A percentile compares a stretch with the other conserved stretches of the same genome.
Conservation (phyloP, 2,888 invertebrate genomes). For the Napeogenes sylphis region DNA sequence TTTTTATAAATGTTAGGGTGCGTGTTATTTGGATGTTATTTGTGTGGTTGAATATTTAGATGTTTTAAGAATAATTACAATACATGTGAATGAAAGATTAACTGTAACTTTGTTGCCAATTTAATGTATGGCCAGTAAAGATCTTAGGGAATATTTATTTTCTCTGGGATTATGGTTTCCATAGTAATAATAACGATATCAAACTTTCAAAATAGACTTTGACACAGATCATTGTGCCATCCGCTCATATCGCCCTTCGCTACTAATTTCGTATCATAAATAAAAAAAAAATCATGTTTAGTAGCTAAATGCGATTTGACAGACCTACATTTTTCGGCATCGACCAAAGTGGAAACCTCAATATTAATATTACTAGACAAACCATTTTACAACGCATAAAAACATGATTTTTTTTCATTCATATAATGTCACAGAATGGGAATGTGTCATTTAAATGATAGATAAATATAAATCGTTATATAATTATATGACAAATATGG, state of each 20-base stretch:
- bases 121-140: slow-evolving; percentile 55
- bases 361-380: slow-evolving; percentile 35
- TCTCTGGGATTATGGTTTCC: slow-evolving; percentile 35
- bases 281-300: slow-evolving; percentile 31
- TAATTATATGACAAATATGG: slow-evolving; percentile 71
- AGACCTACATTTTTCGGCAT: slow-evolving; percentile 34
- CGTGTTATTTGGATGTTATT: slow-evolving; percentile 26
- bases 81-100: slow-evolving; percentile 37
- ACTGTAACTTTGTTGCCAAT: slow-evolving; percentile 48
- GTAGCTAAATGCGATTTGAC: slow-evolving; percentile 14
- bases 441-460: slow-evolving; percentile 73
- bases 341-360: slow-evolving; percentile 34
- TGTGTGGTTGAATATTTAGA: slow-evolving; percentile 39
- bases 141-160: background rate
- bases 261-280: background rate
- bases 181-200: slow-evolving; percentile 38
- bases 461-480: slow-evolving; percentile 61
- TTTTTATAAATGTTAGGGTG: slow-evolving; percentile 30
- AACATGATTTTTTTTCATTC: slow-evolving; percentile 14
- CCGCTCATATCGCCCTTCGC: slow-evolving; percentile 15
- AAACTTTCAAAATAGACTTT: slow-evolving; percentile 37
- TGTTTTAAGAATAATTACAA: slow-evolving; percentile 45
- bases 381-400: slow-evolving; percentile 36
- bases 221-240: slow-evolving; percentile 67
- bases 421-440: slow-evolving; percentile 54